Evolutionary conservation across 2,888 invertebrate species (phyloP).

Genomic region (Macropis europaea): DNA sequence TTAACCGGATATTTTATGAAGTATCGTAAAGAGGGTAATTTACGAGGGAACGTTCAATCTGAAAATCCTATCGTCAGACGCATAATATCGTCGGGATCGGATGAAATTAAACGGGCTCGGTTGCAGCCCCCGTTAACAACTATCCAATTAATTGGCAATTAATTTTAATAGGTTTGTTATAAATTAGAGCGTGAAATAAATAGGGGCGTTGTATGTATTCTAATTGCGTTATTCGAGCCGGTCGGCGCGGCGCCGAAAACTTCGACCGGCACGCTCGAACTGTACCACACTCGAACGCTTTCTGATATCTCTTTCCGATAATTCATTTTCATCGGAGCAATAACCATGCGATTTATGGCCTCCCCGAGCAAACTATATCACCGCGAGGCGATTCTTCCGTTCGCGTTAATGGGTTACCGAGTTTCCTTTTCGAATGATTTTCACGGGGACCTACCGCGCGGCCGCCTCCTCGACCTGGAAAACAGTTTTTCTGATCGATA

Average conservation of each 20-base stretch:
- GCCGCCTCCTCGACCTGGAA: too few species aligned
- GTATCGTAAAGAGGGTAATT: neutral
- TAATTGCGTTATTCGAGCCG: constrained; percentile 4
- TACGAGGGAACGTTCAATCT: neutral
- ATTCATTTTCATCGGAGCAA: constrained; percentile 31
- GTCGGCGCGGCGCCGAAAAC: neutral
- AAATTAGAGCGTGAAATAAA: constrained; percentile 1
- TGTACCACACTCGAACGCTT: constrained; percentile 1
- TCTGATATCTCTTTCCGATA: constrained; percentile 19
- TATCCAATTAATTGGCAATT: constrained; percentile 17
- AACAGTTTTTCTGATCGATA: constrained; percentile 16
- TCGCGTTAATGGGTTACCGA: constrained; percentile 14
- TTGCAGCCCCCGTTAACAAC: neutral
- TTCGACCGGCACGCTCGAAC: neutral
- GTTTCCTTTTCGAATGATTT: constrained; percentile 2
- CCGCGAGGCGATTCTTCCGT: constrained; percentile 6
- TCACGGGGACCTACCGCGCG: neutral
- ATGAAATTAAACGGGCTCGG: neutral
- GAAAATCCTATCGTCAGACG: constrained; percentile 3
- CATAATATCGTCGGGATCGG: neutral
- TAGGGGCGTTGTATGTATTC: constrained; percentile 8
- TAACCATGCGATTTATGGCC: constrained; percentile 30
- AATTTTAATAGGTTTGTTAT: constrained; percentile 14
- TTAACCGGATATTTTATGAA: neutral
- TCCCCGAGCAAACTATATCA: constrained; percentile 9